Evolutionary conservation across 2,113 vertebrate genomes (phyloP), one percentile per base, ranked within the genome.

Genomic region (Balaeniceps rex): DNA sequence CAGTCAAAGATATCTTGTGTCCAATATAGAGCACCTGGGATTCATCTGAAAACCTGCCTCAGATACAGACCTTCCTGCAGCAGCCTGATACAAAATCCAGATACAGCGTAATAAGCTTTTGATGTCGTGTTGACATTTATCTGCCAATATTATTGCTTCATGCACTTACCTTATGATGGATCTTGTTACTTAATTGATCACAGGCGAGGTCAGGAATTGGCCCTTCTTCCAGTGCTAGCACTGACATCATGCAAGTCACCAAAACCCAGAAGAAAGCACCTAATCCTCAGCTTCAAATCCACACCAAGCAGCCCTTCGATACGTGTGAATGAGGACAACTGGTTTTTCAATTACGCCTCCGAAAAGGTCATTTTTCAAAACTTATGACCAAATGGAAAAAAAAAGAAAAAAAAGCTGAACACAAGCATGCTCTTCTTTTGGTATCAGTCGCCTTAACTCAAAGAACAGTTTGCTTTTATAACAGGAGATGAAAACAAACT

Each of bases 101-200:
- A 95, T 2, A 18, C 74, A 46, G 69, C 4, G 5, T 16, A 84
- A 82, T 10, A 12, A 91, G 94, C 87, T 96, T 93, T 87, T 89
- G 95, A 96, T 87, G 89, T 94, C 5, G 25, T 93, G 94, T 64
- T 96, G 95, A 96, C 93, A 64, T 91, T 95, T 78, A 89, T 82
- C 96, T 96, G 95, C 94, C 96, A 96, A 79, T 61, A 76, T 84
- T 44, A 36, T 16, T 79, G 96, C 93, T 91, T 83, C 84, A 68
- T 47, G 91, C 89, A 61, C 95, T 93, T 47, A 24, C 89, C 91
- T 86, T 57, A 9, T 18, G 83, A 93, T 96, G 95, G 94, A 94
- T 95, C 77, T 84, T 61, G 16, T 96, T 69, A 91, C 64, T 71
- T 38, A 83, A 92, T 22, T 87, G 89, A 84, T 87, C 89, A 23